Percentiles rank a stretch among this genome's conserved stretches.
Evolutionary conservation across 2,113 vertebrate species (phyloP).

Genomic region (Phaethon lepturus): DNA sequence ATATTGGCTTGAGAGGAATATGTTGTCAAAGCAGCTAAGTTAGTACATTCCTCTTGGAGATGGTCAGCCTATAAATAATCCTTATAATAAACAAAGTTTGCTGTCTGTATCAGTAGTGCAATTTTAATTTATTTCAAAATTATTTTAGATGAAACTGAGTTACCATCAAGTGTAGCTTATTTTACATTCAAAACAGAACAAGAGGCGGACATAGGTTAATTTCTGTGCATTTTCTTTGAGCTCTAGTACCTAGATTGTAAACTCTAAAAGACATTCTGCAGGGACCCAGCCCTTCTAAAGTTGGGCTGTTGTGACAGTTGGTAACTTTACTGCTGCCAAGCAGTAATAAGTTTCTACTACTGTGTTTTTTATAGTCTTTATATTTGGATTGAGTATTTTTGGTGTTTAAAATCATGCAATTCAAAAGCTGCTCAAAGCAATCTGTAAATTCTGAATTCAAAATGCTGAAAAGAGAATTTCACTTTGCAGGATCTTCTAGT

Average conservation of each 20-base stretch:
- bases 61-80: conserved; percentile 53
- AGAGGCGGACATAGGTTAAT: neutral
- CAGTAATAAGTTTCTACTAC: neutral
- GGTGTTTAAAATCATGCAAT: neutral
- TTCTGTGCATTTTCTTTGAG: neutral
- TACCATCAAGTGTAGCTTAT: neutral
- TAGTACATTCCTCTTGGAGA: conserved; percentile 24
- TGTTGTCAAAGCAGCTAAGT: conserved; percentile 47
- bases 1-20: conserved; percentile 14
- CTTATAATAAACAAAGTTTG: conserved; percentile 10
- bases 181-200: neutral
- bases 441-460: neutral
- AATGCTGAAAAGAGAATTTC: neutral
- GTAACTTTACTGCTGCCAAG: neutral
- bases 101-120: neutral
- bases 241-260: neutral
- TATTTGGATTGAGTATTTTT: neutral
- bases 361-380: neutral
- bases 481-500: neutral
- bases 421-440: neutral
- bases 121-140: neutral
- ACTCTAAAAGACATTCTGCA: neutral
- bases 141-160: neutral
- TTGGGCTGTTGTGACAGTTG: neutral
- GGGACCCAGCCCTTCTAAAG: neutral